phyloP scores from a whole-genome alignment of 2,888 invertebrate genomes.

The Melanostoma mellinum region DNA sequence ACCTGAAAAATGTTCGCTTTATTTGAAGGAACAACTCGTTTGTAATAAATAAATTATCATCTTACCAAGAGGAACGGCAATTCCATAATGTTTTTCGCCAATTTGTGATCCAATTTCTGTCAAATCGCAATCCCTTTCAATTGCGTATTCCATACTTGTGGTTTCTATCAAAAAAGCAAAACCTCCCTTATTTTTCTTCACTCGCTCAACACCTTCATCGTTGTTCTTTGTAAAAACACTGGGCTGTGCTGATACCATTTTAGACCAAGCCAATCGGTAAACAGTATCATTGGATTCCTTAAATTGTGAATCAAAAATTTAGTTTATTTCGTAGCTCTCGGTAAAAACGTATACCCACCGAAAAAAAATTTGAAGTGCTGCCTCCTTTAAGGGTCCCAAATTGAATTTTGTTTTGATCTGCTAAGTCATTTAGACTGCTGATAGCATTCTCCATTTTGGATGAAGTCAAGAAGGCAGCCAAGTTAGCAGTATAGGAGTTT shows the following conservation, averaged over 20 bases:
- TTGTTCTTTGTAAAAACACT: conserved; percentile 91
- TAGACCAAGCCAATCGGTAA: conserved; percentile 94
- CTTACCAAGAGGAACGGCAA: conserved; percentile 95
- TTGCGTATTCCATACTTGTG: conserved; percentile 94
- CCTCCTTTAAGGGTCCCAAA: conserved; percentile 95
- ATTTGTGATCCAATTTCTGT: conserved; percentile 90
- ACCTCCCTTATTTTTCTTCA: conserved; percentile 87
- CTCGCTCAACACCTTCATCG: conserved; percentile 92
- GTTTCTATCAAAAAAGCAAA: conserved; percentile 99
- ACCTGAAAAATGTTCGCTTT: conserved; percentile 82
- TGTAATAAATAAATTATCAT: background rate
- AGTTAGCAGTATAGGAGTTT: conserved; percentile 95
- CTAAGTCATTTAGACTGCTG: conserved; percentile 94
- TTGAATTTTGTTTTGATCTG: conserved; percentile 95
- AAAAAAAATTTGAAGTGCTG: conserved; percentile 95
- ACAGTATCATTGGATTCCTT: conserved; percentile 91
- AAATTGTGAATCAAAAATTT: conserved; percentile 74
- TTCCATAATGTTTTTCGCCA: conserved; percentile 96
- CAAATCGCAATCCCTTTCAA: conserved; percentile 90
- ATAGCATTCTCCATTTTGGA: conserved; percentile 95
- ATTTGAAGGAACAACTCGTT: background rate
- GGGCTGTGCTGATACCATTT: conserved; percentile 92
- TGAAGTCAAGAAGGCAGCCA: conserved; percentile 96
- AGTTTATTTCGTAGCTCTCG: background rate
- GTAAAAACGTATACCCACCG: conserved; percentile 82